These are phyloP conservation scores for Drusus annulatus DNA, from an alignment of 1,140 invertebrate genomes.

Conservation along the genomic window DNA sequence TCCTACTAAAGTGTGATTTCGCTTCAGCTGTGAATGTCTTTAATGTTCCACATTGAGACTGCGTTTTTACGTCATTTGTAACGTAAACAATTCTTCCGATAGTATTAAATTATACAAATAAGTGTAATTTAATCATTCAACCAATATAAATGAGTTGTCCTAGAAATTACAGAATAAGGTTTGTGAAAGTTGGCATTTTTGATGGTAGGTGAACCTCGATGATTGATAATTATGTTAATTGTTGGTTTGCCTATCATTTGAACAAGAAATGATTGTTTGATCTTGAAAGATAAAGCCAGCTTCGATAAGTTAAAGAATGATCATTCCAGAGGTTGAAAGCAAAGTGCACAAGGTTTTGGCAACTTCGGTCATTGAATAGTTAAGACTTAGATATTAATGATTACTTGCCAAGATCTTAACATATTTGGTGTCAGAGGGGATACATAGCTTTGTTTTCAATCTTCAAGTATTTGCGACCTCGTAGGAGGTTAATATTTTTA, in stretches of 20 bases:
- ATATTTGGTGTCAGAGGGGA: slow-evolving; percentile 53
- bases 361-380: slow-evolving; percentile 57
- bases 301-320: slow-evolving; percentile 24
- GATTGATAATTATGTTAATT: no score
- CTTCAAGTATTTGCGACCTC: slow-evolving; percentile 20
- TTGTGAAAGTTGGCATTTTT: slow-evolving; percentile 16
- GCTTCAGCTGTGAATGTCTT: slow-evolving; percentile 54
- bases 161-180: slow-evolving; percentile 10
- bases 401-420: slow-evolving; percentile 58
- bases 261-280: slow-evolving; percentile 14
- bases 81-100: not conserved
- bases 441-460: slow-evolving; percentile 49
- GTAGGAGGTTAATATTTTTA: slow-evolving; percentile 14
- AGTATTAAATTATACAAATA: slow-evolving; percentile 22
- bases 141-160: slow-evolving; percentile 14
- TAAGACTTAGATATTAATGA: slow-evolving; percentile 50
- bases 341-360: slow-evolving; percentile 54
- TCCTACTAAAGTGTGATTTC: slow-evolving; percentile 65
- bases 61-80: slow-evolving; percentile 24
- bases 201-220: not conserved
- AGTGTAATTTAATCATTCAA: slow-evolving; percentile 8
- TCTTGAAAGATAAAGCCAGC: slow-evolving; percentile 30
- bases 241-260: not conserved
- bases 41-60: slow-evolving; percentile 36
- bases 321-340: slow-evolving; percentile 53